A percentile compares a stretch with the other conserved stretches of the same genome.
Evolutionary conservation across 2,113 vertebrate species (phyloP).

Genomic region (Mastomys natalensis): DNA sequence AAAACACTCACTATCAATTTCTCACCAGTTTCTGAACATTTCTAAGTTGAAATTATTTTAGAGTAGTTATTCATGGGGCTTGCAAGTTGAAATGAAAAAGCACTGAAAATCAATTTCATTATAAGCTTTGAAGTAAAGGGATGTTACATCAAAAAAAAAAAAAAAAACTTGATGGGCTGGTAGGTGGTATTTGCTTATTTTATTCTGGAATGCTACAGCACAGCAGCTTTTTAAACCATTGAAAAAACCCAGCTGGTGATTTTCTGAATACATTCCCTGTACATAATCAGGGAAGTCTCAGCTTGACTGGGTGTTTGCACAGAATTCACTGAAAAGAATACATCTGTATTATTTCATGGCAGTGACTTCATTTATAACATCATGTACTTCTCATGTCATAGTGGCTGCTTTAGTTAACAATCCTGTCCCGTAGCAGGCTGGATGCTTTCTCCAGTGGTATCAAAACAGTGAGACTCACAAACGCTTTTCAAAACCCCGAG

Average conservation of each 20-base stretch:
- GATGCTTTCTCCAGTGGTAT: slow-evolving; percentile 62
- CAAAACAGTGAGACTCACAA: slow-evolving; percentile 63
- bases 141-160: slow-evolving; percentile 58
- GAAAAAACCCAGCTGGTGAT: slow-evolving; percentile 77
- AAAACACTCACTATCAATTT: slow-evolving; percentile 72
- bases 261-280: slow-evolving; percentile 73
- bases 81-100: slow-evolving; percentile 75
- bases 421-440: slow-evolving; percentile 63
- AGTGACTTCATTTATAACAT: slow-evolving; percentile 79
- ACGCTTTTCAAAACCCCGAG: slow-evolving; percentile 55
- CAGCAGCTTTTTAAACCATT: slow-evolving; percentile 75
- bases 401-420: slow-evolving; percentile 75
- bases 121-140: slow-evolving; percentile 76
- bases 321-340: slow-evolving; percentile 80
- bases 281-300: slow-evolving; percentile 76
- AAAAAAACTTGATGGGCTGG: slow-evolving; percentile 66
- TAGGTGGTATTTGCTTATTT: slow-evolving; percentile 84
- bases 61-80: slow-evolving; percentile 74
- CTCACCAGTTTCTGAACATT: slow-evolving; percentile 73
- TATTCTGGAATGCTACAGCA: slow-evolving; percentile 73
- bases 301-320: slow-evolving; percentile 79
- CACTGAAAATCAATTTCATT: slow-evolving; percentile 79
- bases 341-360: slow-evolving; percentile 82
- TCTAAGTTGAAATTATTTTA: slow-evolving; percentile 78
- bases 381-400: slow-evolving; percentile 73